Evolutionary conservation across 2,797 vertebrate species (phyloP).

Genomic region (Lacerta viridis): DNA sequence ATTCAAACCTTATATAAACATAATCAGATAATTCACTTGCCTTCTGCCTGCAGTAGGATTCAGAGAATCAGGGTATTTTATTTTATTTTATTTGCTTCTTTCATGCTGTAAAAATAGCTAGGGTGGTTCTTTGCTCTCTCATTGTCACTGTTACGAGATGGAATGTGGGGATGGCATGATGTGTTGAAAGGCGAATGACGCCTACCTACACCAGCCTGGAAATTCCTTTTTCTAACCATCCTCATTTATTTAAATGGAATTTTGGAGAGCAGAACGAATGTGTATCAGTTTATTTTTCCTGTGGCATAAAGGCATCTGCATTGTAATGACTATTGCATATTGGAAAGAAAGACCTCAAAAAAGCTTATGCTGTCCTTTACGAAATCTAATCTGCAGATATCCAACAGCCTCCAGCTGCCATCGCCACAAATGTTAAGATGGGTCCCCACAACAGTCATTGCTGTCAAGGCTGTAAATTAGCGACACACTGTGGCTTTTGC

Average conservation of each 20-base stretch:
- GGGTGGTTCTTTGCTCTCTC: conserved; percentile 22
- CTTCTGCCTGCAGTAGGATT: conserved; percentile 35
- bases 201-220: conserved; percentile 1
- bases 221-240: conserved; percentile 25
- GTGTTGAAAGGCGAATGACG: neutral
- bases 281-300: conserved; percentile 12
- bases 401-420: neutral
- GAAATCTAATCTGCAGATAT: conserved; percentile 39
- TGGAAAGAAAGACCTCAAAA: conserved; percentile 40
- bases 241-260: conserved; percentile 40
- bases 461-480: neutral
- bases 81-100: conserved; percentile 12
- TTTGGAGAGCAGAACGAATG: conserved; percentile 11
- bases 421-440: conserved; percentile 9
- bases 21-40: conserved; percentile 22
- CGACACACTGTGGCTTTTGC: neutral
- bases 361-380: conserved; percentile 3
- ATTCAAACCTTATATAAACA: conserved; percentile 53
- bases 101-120: conserved; percentile 26
- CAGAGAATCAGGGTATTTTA: conserved; percentile 18
- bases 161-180: conserved; percentile 29
- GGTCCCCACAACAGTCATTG: neutral
- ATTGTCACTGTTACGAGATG: conserved; percentile 24
- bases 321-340: conserved; percentile 29
- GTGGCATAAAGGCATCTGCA: conserved; percentile 2